These are phyloP conservation scores for Melanotaenia parkinsoni DNA, from an alignment of 2,797 vertebrate species.

Conservation along the genomic window DNA sequence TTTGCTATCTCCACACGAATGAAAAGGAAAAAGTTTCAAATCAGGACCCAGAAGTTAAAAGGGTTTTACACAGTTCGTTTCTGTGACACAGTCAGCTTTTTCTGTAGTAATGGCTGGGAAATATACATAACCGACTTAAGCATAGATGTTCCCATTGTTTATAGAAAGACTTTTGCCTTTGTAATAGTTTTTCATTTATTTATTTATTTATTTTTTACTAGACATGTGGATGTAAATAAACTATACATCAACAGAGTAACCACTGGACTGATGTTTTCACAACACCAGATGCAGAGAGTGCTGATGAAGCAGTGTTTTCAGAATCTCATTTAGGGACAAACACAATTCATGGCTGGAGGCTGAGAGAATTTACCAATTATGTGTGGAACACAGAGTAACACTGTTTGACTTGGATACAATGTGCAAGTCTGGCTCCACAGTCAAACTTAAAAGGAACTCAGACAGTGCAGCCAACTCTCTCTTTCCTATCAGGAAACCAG, in stretches of 20 bases:
- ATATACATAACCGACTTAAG: too few relatives aligned
- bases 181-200: neutral
- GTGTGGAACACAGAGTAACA: constrained; percentile 43
- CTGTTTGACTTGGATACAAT: constrained; percentile 54
- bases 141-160: too few relatives aligned
- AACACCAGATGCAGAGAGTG: constrained; percentile 38
- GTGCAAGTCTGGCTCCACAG: constrained; percentile 37
- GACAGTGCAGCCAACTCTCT: constrained; percentile 16
- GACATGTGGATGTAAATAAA: neutral
- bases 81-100: too few relatives aligned
- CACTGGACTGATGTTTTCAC: constrained; percentile 35
- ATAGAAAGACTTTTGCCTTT: constrained; percentile 7
- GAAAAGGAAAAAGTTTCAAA: constrained; percentile 38
- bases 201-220: too few relatives aligned
- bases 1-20: constrained; percentile 26
- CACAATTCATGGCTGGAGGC: constrained; percentile 54
- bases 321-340: constrained; percentile 59
- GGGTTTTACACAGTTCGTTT: constrained; percentile 14
- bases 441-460: constrained; percentile 27
- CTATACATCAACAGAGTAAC: constrained; percentile 18
- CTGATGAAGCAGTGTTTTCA: constrained; percentile 40
- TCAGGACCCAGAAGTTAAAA: constrained; percentile 1
- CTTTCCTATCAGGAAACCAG: constrained; percentile 13
- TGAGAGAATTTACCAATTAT: constrained; percentile 57
- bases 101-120: too few relatives aligned